Evolutionary conservation across 2,113 vertebrate genomes (phyloP).

Genomic region (Pseudorasbora parva): DNA sequence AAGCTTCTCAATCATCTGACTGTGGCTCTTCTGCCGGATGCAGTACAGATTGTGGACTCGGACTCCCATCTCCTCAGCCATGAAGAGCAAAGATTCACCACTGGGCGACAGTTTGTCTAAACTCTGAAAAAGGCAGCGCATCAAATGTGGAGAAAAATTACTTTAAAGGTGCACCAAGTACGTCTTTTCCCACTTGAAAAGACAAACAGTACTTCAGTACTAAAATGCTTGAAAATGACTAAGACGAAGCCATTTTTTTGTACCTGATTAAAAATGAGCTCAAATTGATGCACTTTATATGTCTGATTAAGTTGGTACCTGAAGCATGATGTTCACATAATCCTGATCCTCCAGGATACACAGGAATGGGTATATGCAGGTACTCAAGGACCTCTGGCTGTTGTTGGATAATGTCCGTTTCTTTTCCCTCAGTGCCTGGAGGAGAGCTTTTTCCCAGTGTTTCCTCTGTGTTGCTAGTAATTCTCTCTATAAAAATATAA

Average conservation of each 20-base stretch:
- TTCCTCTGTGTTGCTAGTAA: constrained; percentile 74
- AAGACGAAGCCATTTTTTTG: neutral
- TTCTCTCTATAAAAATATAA: constrained; percentile 75
- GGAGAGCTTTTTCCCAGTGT: constrained; percentile 77
- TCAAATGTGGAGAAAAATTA: neutral
- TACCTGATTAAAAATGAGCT: neutral
- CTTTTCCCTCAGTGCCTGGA: constrained; percentile 73
- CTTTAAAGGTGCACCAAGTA: neutral
- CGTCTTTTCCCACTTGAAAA: neutral
- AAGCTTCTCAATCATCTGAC: constrained; percentile 74
- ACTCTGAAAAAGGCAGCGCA: constrained; percentile 64
- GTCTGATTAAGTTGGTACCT: constrained; percentile 70
- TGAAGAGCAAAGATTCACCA: constrained; percentile 79
- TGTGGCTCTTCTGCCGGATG: constrained; percentile 74
- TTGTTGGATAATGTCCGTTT: constrained; percentile 69
- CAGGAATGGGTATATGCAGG: constrained; percentile 83
- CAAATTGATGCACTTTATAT: neutral
- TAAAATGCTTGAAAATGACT: neutral
- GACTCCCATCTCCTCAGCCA: constrained; percentile 80
- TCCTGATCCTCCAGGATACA: constrained; percentile 83
- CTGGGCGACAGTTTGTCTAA: constrained; percentile 79
- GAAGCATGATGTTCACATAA: constrained; percentile 86
- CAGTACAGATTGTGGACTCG: constrained; percentile 77
- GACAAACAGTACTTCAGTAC: neutral
- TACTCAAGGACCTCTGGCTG: constrained; percentile 16